Evolutionary conservation across 1,140 invertebrate species (phyloP).

Genomic region (Eumeta japonica): DNA sequence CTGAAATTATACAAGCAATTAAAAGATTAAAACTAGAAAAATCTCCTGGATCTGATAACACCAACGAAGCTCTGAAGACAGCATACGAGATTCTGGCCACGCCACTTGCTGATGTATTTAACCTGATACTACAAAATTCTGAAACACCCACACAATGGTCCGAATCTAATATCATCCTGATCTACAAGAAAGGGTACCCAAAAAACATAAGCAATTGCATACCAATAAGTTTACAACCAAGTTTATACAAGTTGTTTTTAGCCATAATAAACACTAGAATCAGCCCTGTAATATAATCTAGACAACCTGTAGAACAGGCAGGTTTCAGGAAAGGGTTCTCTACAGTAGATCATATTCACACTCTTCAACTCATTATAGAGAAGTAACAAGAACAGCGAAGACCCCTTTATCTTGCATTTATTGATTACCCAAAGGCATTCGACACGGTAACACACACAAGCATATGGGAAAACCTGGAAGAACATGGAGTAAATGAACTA

Average conservation of each 20-base stretch:
- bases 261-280: neutral
- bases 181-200: neutral
- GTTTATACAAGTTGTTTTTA: slow-evolving; percentile 6
- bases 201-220: too few species aligned
- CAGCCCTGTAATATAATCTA: neutral
- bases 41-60: neutral
- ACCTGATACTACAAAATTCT: too few species aligned
- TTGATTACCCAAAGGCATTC: slow-evolving; percentile 7
- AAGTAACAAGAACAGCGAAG: slow-evolving; percentile 5
- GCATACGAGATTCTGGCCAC: neutral
- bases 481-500: neutral
- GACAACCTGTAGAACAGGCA: slow-evolving; percentile 4
- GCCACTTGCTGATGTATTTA: neutral
- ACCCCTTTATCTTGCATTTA: slow-evolving; percentile 4
- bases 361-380: slow-evolving; percentile 6
- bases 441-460: neutral
- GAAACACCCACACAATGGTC: too few species aligned
- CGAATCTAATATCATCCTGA: too few species aligned
- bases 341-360: slow-evolving; percentile 7
- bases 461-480: slow-evolving; percentile 6
- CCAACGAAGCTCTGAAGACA: neutral
- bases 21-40: slow-evolving; percentile 3
- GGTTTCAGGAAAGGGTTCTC: slow-evolving; percentile 3
- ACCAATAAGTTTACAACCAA: slow-evolving; percentile 4
- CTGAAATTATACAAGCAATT: slow-evolving; percentile 8